Evolutionary conservation across 2,797 vertebrate species (phyloP).

Genomic region (Chelmon rostratus): DNA sequence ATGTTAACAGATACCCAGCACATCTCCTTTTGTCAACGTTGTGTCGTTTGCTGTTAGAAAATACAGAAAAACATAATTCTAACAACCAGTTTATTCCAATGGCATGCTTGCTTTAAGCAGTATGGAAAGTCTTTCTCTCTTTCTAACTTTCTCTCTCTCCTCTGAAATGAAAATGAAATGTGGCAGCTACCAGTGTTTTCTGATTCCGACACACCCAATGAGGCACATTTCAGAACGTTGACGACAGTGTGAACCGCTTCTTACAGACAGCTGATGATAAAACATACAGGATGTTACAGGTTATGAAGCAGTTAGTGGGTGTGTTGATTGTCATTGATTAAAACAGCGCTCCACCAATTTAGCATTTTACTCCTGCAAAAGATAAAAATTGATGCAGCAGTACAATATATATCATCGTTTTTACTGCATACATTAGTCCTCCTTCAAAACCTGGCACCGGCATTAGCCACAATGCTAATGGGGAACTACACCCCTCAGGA

Average conservation of each 20-base stretch:
- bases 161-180: slow-evolving; percentile 61
- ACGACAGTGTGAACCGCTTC: background rate
- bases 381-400: too few species aligned
- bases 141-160: slow-evolving; percentile 73
- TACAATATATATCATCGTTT: too few species aligned
- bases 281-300: background rate
- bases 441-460: too few species aligned
- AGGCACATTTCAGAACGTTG: slow-evolving; percentile 59
- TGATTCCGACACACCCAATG: slow-evolving; percentile 28
- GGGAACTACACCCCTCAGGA: too few species aligned
- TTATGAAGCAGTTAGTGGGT: background rate
- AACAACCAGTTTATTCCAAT: slow-evolving; percentile 60
- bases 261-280: background rate
- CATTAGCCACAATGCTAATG: too few species aligned
- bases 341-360: too few species aligned
- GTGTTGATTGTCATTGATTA: too few species aligned
- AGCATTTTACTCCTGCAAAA: too few species aligned
- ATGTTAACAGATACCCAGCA: slow-evolving; percentile 20
- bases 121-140: slow-evolving; percentile 63
- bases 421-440: too few species aligned
- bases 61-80: slow-evolving; percentile 81
- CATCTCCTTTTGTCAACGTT: slow-evolving; percentile 19
- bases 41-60: slow-evolving; percentile 20
- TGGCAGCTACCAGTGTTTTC: slow-evolving; percentile 50
- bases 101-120: slow-evolving; percentile 78